These are phyloP conservation scores for Bacillus rossius DNA, from an alignment of 1,140 invertebrate species.

Conservation along the genomic window DNA sequence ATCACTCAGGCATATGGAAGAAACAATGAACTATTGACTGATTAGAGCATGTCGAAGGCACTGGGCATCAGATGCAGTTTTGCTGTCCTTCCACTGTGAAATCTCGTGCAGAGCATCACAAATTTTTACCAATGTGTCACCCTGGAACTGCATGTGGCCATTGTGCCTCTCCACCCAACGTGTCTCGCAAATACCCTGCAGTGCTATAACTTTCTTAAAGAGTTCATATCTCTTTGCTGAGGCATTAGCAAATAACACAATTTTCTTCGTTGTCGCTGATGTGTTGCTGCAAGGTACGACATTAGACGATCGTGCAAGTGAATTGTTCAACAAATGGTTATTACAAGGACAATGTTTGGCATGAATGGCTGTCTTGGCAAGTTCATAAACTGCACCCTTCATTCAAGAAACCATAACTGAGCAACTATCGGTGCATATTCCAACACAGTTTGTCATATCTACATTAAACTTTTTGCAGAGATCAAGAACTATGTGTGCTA, in stretches of 20 bases:
- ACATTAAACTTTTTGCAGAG: constrained; percentile 21
- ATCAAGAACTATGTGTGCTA: constrained; percentile 22
- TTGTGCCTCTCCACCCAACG: constrained; percentile 23
- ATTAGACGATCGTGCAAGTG: constrained; percentile 20
- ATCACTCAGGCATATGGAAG: constrained; percentile 18
- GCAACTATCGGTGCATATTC: constrained; percentile 15
- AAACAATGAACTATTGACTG: constrained; percentile 19
- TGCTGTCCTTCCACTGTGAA: constrained; percentile 11
- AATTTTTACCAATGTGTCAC: constrained; percentile 16
- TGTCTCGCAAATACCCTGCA: constrained; percentile 24
- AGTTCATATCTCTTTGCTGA: constrained; percentile 22
- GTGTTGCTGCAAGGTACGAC: constrained; percentile 20
- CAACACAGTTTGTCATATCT: constrained; percentile 21
- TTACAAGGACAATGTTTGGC: constrained; percentile 24
- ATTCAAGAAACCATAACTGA: constrained; percentile 23
- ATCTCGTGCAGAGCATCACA: constrained; percentile 8
- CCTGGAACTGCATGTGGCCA: constrained; percentile 25
- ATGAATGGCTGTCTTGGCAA: constrained; percentile 18
- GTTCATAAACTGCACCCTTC: constrained; percentile 19
- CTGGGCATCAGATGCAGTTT: constrained; percentile 15
- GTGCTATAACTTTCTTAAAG: background rate
- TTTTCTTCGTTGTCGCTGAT: constrained; percentile 23
- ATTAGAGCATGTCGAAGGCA: constrained; percentile 13
- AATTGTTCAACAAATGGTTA: constrained; percentile 28
- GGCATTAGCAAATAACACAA: constrained; percentile 25